Evolutionary conservation across 1,140 invertebrate genomes (phyloP).

Genomic region (Vollenhovia emeryi): DNA sequence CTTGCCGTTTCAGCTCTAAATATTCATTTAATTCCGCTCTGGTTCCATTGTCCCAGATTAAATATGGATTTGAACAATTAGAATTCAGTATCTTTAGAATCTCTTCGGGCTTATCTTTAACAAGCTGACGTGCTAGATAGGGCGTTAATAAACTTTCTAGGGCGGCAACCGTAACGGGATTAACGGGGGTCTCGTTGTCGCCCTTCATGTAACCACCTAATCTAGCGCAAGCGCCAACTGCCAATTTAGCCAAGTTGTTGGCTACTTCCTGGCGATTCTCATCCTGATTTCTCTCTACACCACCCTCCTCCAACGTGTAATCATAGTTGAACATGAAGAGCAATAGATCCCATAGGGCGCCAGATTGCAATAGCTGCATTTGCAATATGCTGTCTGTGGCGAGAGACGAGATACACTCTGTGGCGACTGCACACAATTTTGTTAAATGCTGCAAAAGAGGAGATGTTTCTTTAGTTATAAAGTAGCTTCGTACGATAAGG

Average conservation of each 20-base stretch:
- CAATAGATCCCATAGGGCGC: slow-evolving; percentile 96
- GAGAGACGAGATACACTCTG: slow-evolving; percentile 94
- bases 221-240: slow-evolving; percentile 93
- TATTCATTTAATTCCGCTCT: slow-evolving; percentile 96
- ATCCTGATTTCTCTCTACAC: slow-evolving; percentile 93
- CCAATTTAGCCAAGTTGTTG: slow-evolving; percentile 96
- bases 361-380: slow-evolving; percentile 95
- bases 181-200: slow-evolving; percentile 88
- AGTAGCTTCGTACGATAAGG: neutral
- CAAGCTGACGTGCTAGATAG: slow-evolving; percentile 93
- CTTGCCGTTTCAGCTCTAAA: slow-evolving; percentile 91
- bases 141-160: slow-evolving; percentile 95
- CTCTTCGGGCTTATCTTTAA: slow-evolving; percentile 90
- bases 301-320: slow-evolving; percentile 98
- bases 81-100: slow-evolving; percentile 97
- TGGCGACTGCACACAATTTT: slow-evolving; percentile 92
- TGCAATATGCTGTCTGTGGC: slow-evolving; percentile 93
- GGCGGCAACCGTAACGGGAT: slow-evolving; percentile 88
- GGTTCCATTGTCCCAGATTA: slow-evolving; percentile 99
- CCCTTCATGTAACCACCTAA: slow-evolving; percentile 91
- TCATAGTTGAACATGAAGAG: slow-evolving; percentile 98
- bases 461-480: neutral
- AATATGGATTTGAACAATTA: slow-evolving; percentile 97
- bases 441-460: slow-evolving; percentile 89
- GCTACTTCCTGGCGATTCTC: slow-evolving; percentile 95